phyloP scores from a whole-genome alignment of 2,797 vertebrate species.

The Denticeps clupeoides region DNA sequence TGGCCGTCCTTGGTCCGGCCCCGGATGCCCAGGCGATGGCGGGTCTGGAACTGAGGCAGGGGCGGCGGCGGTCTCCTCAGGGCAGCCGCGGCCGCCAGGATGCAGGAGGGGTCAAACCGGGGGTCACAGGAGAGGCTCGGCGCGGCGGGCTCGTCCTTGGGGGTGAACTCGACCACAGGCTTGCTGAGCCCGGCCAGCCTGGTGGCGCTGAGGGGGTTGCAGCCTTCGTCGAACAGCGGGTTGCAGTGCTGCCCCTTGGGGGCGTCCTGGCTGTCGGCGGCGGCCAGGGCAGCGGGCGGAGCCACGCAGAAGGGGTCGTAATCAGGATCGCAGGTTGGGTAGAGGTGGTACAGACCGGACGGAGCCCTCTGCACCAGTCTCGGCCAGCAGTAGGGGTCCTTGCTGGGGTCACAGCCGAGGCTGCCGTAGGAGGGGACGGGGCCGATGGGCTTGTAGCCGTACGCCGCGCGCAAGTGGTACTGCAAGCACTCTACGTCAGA shows the following conservation, averaged over 20 bases:
- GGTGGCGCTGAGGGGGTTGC: conserved; percentile 58
- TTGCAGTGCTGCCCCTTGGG: conserved; percentile 56
- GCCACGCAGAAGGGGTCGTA: conserved; percentile 55
- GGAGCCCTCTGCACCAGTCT: conserved; percentile 45
- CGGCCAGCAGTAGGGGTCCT: conserved; percentile 55
- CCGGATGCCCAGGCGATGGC: conserved; percentile 47
- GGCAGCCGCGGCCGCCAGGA: conserved; percentile 46
- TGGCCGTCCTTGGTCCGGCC: conserved; percentile 67
- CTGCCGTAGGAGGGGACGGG: conserved; percentile 51
- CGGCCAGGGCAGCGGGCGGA: conserved; percentile 36
- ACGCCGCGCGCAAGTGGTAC: conserved; percentile 63
- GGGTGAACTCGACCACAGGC: conserved; percentile 34
- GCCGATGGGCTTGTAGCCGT: conserved; percentile 51
- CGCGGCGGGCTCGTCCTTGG: conserved; percentile 30
- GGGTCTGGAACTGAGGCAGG: conserved; percentile 53
- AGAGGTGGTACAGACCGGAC: conserved; percentile 50
- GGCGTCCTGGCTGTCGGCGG: conserved; percentile 14
- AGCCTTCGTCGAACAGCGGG: conserved; percentile 58
- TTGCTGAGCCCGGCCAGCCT: conserved; percentile 50
- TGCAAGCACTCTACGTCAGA: conserved; percentile 65
- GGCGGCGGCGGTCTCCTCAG: conserved; percentile 40
- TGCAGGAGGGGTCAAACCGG: conserved; percentile 52
- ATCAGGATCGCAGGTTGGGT: conserved; percentile 56
- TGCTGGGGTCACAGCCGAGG: conserved; percentile 54
- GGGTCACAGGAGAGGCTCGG: conserved; percentile 51